Percentiles rank a stretch among this genome's conserved stretches.
Evolutionary conservation across 2,888 invertebrate genomes (phyloP).

Genomic region (Platycnemis pennipes): DNA sequence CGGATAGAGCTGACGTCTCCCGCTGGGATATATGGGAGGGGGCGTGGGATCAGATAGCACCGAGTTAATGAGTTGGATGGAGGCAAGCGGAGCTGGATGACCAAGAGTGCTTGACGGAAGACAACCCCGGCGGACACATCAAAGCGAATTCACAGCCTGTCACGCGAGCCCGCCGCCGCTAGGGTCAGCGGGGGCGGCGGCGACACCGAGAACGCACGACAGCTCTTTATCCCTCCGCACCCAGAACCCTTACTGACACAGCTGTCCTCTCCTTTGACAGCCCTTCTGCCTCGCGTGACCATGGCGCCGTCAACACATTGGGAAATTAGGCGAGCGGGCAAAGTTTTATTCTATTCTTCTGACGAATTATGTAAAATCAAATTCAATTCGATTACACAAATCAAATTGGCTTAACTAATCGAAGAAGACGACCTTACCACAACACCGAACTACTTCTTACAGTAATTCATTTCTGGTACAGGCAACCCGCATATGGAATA

Average conservation of each 20-base stretch:
- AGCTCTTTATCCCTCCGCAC: slow-evolving; percentile 3
- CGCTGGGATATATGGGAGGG: not conserved
- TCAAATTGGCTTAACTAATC: too few species aligned
- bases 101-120: slow-evolving; percentile 48
- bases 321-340: not conserved
- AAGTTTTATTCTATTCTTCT: too few species aligned
- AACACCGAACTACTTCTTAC: too few species aligned
- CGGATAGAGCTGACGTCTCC: not conserved
- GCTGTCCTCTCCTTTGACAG: not conserved
- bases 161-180: not conserved
- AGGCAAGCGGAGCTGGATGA: slow-evolving; percentile 3
- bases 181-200: not conserved
- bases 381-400: too few species aligned
- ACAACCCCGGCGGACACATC: slow-evolving; percentile 26
- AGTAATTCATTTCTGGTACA: too few species aligned
- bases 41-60: slow-evolving; percentile 26
- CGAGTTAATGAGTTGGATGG: slow-evolving; percentile 52
- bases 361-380: too few species aligned
- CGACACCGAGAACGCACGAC: not conserved
- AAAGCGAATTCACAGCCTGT: slow-evolving; percentile 52
- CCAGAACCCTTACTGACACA: not conserved
- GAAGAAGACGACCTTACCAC: too few species aligned
- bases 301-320: not conserved
- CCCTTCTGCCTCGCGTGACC: not conserved
- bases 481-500: too few species aligned